phyloP scores from a whole-genome alignment of 2,797 vertebrate species.

The Botia almorhae region DNA sequence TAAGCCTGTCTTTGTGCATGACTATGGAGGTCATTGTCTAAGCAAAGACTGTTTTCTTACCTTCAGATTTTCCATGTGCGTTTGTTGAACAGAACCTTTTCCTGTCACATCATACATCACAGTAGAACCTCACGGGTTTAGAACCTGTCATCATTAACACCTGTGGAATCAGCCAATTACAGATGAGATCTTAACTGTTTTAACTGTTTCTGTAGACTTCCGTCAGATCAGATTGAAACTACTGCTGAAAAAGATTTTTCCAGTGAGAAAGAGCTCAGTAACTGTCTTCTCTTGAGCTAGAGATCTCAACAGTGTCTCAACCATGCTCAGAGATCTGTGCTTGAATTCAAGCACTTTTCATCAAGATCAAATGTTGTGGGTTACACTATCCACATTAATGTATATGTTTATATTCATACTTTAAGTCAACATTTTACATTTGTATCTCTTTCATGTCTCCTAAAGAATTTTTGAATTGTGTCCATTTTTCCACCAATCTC shows the following conservation, averaged over 20 bases:
- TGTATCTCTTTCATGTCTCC: neutral
- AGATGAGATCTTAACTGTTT: neutral
- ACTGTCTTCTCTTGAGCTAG: neutral
- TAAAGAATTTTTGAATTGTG: neutral
- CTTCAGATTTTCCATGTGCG: slow-evolving; percentile 43
- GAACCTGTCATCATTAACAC: slow-evolving; percentile 1
- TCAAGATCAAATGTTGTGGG: neutral
- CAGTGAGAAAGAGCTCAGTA: neutral
- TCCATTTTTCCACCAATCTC: slow-evolving; percentile 6
- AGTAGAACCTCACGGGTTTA: neutral
- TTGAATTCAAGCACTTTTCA: neutral
- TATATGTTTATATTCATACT: neutral
- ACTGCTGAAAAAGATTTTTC: too few species aligned
- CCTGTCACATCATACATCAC: neutral
- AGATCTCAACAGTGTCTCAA: neutral
- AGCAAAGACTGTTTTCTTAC: slow-evolving; percentile 39
- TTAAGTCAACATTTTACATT: neutral
- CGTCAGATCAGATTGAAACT: neutral
- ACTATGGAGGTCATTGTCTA: slow-evolving; percentile 55
- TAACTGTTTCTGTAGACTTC: neutral
- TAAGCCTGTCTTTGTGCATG: slow-evolving; percentile 57
- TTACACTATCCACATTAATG: neutral
- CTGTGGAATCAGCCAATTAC: neutral
- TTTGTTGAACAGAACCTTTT: slow-evolving; percentile 30
- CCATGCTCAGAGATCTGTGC: neutral